Conservation (phyloP, 1,140 invertebrate species). For the Caenorhabditis tropicalis region DNA sequence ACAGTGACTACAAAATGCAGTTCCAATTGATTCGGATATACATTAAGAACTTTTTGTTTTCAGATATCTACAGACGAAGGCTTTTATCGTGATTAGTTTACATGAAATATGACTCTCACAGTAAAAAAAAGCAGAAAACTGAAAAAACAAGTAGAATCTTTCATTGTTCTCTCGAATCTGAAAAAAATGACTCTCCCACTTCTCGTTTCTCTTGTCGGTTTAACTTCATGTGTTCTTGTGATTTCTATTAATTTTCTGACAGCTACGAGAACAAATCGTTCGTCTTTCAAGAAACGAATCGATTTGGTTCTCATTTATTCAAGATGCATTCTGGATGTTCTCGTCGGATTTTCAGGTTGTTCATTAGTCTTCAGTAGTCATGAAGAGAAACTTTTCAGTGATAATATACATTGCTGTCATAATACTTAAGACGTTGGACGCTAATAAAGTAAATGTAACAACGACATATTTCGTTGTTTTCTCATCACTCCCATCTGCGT, state of each 20-base stretch:
- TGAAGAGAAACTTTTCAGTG: neutral
- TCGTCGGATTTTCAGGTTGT: neutral
- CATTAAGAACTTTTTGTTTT: too few species aligned
- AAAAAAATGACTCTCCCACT: neutral
- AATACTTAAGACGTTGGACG: neutral
- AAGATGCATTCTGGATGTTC: neutral
- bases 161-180: neutral
- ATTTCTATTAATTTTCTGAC: neutral
- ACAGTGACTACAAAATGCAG: neutral
- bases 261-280: neutral
- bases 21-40: neutral
- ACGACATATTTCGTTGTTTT: neutral
- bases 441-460: neutral
- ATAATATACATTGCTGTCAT: neutral
- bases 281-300: neutral
- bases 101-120: neutral
- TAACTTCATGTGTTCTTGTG: neutral
- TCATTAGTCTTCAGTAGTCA: neutral
- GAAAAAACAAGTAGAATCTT: neutral
- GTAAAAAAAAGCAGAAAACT: neutral
- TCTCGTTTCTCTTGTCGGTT: neutral
- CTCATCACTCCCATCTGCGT: neutral
- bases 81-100: neutral
- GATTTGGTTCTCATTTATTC: neutral
- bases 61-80: neutral